Evolutionary conservation across 2,113 vertebrate species (phyloP).

Genomic region (Ceyx melanurus): DNA sequence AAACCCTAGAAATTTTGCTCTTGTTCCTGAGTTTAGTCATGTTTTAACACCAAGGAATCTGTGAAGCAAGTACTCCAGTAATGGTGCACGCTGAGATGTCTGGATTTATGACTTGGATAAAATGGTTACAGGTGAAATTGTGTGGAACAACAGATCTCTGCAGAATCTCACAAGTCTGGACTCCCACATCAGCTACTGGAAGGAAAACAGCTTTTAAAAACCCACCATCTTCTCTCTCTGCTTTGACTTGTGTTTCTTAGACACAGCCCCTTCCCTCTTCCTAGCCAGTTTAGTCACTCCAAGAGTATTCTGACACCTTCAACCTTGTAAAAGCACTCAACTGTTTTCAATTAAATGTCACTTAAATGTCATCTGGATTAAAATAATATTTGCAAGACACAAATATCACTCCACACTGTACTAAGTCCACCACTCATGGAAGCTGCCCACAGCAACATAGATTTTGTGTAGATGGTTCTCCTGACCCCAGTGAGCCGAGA

Average conservation of each 20-base stretch:
- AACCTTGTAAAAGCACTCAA: neutral
- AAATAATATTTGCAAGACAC: neutral
- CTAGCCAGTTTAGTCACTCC: neutral
- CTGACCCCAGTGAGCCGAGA: neutral
- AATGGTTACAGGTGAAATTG: neutral
- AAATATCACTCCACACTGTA: neutral
- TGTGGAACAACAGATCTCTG: neutral
- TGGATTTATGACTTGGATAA: neutral
- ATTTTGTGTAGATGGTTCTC: neutral
- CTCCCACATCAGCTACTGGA: neutral
- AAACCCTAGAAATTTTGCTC: neutral
- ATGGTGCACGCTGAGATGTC: neutral
- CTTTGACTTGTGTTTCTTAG: neutral
- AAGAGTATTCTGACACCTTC: neutral
- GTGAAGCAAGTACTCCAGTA: neutral
- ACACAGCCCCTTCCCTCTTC: neutral
- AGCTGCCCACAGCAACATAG: neutral
- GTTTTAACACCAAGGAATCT: neutral
- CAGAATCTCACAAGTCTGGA: neutral
- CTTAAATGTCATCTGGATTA: neutral
- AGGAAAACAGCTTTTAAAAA: neutral
- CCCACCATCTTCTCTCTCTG: accelerated
- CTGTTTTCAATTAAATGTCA: neutral
- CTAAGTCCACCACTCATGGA: neutral
- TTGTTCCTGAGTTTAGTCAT: neutral